phyloP scores from a whole-genome alignment of 2,113 vertebrate genomes.

The Abramis brama region DNA sequence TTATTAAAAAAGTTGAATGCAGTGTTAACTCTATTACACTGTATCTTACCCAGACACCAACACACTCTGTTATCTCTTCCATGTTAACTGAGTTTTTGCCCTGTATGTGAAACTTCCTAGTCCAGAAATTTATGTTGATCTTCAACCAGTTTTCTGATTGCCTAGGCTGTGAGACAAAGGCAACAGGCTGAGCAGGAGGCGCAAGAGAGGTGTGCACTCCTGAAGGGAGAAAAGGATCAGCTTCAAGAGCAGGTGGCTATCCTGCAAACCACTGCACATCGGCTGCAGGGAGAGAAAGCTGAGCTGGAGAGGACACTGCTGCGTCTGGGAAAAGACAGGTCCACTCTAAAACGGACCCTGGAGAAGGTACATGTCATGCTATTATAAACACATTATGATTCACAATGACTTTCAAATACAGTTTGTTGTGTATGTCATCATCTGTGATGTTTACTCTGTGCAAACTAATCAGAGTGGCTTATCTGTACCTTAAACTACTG shows the following conservation, averaged over 20 bases:
- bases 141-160: conserved; percentile 11
- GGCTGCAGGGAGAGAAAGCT: conserved; percentile 70
- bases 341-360: conserved; percentile 70
- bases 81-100: not conserved
- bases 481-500: not conserved
- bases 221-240: conserved; percentile 63
- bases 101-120: not conserved
- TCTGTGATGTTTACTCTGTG: not conserved
- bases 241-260: conserved; percentile 63
- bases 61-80: not conserved
- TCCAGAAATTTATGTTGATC: not conserved
- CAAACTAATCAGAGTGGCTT: conserved; percentile 4
- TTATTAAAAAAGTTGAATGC: not conserved
- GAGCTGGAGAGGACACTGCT: conserved; percentile 66
- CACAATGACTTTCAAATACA: not conserved
- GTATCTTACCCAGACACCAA: not conserved
- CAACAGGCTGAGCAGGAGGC: conserved; percentile 61
- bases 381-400: not conserved
- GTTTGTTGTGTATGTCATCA: not conserved
- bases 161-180: conserved; percentile 67
- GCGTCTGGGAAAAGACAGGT: conserved; percentile 73
- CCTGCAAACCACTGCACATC: conserved; percentile 65
- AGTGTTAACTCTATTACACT: not conserved
- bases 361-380: conserved; percentile 70
- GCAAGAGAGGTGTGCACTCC: conserved; percentile 50